phyloP scores from a whole-genome alignment of 2,888 invertebrate species.

The Phasia obesa region DNA sequence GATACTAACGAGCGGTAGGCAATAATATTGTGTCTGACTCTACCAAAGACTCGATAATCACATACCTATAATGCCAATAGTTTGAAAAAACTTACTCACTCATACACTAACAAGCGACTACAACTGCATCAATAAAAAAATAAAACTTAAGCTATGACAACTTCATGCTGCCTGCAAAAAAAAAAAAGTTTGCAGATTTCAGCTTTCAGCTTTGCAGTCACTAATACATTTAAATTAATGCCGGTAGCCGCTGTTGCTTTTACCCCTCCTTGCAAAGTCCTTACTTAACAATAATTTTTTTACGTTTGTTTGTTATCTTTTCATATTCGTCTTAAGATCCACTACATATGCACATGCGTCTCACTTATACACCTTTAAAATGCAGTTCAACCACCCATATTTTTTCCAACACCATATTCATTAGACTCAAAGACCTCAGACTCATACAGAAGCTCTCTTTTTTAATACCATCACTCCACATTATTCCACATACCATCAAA shows the following conservation, averaged over 20 bases:
- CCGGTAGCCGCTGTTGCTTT: conserved; percentile 39
- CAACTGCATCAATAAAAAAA: conserved; percentile 37
- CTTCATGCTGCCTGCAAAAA: neutral
- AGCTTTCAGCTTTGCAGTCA: conserved; percentile 48
- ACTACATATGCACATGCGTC: conserved; percentile 66
- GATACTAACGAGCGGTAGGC: conserved; percentile 80
- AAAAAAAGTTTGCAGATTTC: conserved; percentile 66
- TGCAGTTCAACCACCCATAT: conserved; percentile 70
- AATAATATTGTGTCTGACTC: conserved; percentile 71
- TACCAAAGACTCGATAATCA: conserved; percentile 62
- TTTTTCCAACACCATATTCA: conserved; percentile 34
- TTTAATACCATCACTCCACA: neutral
- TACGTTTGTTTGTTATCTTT: conserved; percentile 67
- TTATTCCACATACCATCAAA: conserved; percentile 3
- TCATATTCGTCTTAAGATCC: conserved; percentile 62
- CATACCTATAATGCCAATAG: conserved; percentile 60
- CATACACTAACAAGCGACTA: conserved; percentile 19
- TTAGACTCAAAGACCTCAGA: neutral
- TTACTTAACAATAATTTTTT: conserved; percentile 42
- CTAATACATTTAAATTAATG: conserved; percentile 36
- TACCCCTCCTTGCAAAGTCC: conserved; percentile 41
- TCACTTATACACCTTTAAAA: conserved; percentile 60
- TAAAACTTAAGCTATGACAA: neutral
- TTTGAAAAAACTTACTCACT: conserved; percentile 35
- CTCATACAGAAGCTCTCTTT: conserved; percentile 7